These are phyloP conservation scores for Heterotis niloticus DNA, from an alignment of 2,113 vertebrate species.

Conservation along the genomic window DNA sequence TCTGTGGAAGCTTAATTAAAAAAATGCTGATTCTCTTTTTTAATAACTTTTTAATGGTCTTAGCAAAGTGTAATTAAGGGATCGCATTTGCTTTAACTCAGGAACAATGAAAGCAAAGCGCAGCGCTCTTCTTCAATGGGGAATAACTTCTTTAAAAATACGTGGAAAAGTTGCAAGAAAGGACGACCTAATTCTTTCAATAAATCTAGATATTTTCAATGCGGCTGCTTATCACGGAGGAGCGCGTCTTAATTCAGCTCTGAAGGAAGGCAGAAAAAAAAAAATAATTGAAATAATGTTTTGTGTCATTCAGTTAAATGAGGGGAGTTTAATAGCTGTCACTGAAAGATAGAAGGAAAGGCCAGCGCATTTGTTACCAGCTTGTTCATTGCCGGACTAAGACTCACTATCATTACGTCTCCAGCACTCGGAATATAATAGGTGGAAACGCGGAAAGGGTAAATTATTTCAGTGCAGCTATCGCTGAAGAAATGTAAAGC, in stretches of 20 bases:
- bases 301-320: conserved; percentile 30
- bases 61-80: conserved; percentile 3
- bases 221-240: conserved; percentile 27
- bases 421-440: conserved; percentile 24
- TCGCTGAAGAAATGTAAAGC: background rate
- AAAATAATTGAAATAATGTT: conserved; percentile 39
- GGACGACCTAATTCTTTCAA: conserved; percentile 41
- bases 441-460: conserved; percentile 15
- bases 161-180: conserved; percentile 28
- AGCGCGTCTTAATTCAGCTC: conserved; percentile 18
- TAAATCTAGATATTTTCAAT: conserved; percentile 27
- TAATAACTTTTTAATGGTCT: background rate
- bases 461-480: background rate
- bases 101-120: conserved; percentile 25
- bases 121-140: background rate
- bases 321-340: conserved; percentile 33
- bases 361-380: conserved; percentile 30
- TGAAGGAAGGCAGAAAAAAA: conserved; percentile 11
- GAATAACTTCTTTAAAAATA: conserved; percentile 21
- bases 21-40: conserved; percentile 9
- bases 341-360: conserved; percentile 24
- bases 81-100: conserved; percentile 11
- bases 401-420: conserved; percentile 9
- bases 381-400: conserved; percentile 30
- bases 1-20: background rate